A percentile compares a stretch with the other conserved stretches of the same genome.
Evolutionary conservation across 2,888 invertebrate genomes (phyloP).

Genomic region (Tineola bisselliella): DNA sequence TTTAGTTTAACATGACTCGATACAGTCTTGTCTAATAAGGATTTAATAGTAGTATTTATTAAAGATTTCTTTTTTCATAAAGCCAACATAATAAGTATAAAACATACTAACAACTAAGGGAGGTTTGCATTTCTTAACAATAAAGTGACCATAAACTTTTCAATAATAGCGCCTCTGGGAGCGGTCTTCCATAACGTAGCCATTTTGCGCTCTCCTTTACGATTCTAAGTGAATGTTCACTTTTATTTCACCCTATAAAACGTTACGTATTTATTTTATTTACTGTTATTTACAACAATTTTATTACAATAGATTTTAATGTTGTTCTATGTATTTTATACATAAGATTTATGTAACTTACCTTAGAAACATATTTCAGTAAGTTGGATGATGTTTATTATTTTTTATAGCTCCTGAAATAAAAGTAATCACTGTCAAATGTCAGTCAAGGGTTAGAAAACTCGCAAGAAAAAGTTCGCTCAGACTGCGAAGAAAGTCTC

Average conservation of each 20-base stretch:
- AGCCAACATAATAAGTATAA: not conserved
- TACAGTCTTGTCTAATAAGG: no score
- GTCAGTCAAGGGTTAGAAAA: not conserved
- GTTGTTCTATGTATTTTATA: not conserved
- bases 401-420: not conserved
- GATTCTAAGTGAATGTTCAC: slow-evolving; percentile 15
- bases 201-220: slow-evolving; percentile 21
- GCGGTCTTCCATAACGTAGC: slow-evolving; percentile 19
- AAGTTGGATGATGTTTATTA: not conserved
- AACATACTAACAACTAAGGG: not conserved
- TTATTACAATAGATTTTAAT: slow-evolving; percentile 11
- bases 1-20: no score
- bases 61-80: no score
- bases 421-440: slow-evolving; percentile 5
- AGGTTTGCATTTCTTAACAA: slow-evolving; percentile 9
- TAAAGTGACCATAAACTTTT: slow-evolving; percentile 11
- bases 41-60: no score
- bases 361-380: not conserved
- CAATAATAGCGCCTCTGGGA: slow-evolving; percentile 13
- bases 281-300: slow-evolving; percentile 12
- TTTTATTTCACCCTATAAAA: slow-evolving; percentile 12
- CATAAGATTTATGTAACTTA: not conserved
- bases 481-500: not conserved
- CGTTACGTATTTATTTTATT: slow-evolving; percentile 13
- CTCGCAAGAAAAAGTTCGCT: not conserved